phyloP scores from a whole-genome alignment of 2,113 vertebrate genomes.

The Calyptomena viridis region DNA sequence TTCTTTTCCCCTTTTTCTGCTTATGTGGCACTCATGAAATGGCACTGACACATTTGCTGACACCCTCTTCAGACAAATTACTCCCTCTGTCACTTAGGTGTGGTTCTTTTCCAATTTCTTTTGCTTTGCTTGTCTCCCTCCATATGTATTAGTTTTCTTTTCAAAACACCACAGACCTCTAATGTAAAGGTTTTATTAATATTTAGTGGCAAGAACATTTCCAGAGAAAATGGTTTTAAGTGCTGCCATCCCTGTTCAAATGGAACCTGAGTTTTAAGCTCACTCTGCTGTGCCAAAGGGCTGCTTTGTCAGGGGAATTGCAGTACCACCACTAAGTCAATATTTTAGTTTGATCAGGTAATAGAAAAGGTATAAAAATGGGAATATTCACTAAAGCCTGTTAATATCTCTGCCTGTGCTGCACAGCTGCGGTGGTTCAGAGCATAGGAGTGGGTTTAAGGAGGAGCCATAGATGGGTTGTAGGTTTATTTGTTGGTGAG shows the following conservation, averaged over 20 bases:
- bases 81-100: not conserved
- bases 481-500: not conserved
- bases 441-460: not conserved
- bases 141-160: not conserved
- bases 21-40: not conserved
- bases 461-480: not conserved
- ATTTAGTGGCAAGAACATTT: slow-evolving; percentile 6
- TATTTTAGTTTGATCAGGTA: not conserved
- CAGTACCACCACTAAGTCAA: not conserved
- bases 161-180: not conserved
- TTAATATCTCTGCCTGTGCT: not conserved
- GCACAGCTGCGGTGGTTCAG: not conserved
- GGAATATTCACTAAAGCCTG: not conserved
- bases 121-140: not conserved
- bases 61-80: not conserved
- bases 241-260: not conserved
- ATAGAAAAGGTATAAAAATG: not conserved
- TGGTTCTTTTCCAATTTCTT: not conserved
- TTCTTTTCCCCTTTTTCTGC: not conserved
- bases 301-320: not conserved
- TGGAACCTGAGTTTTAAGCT: not conserved
- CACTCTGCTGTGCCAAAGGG: not conserved
- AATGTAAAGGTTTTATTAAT: slow-evolving; percentile 34
- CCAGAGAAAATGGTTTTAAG: not conserved
- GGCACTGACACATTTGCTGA: not conserved